A percentile compares a stretch with the other conserved stretches of the same genome.
Conservation (phyloP, 2,888 invertebrate genomes). For the Oscheius sp. region DNA sequence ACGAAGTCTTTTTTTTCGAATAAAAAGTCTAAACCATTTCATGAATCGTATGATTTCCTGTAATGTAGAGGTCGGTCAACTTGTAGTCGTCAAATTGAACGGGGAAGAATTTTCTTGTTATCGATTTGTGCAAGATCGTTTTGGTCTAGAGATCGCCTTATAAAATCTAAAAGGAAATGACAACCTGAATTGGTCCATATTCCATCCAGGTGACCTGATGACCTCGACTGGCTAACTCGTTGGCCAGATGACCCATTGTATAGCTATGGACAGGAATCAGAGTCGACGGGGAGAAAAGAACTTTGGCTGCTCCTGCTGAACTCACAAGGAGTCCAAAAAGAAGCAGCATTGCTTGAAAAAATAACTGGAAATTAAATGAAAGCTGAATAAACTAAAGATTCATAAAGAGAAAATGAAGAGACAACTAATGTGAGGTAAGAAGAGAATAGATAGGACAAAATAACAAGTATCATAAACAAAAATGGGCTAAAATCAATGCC, state of each 20-base stretch:
- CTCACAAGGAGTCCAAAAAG: constrained; percentile 11
- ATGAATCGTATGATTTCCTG: constrained; percentile 41
- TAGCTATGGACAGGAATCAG: constrained; percentile 67
- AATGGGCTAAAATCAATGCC: too few relatives aligned
- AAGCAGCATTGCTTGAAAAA: background rate
- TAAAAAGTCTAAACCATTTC: constrained; percentile 4
- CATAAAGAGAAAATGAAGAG: too few relatives aligned
- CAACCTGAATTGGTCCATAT: constrained; percentile 66
- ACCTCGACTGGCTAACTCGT: constrained; percentile 66
- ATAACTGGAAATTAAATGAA: background rate
- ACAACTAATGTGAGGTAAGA: too few relatives aligned
- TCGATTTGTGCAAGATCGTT: constrained; percentile 33
- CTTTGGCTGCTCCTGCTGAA: constrained; percentile 24
- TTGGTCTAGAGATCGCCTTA: constrained; percentile 38
- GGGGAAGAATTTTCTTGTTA: constrained; percentile 43
- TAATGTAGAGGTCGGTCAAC: constrained; percentile 43
- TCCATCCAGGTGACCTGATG: constrained; percentile 71
- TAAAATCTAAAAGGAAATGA: background rate
- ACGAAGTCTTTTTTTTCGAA: background rate
- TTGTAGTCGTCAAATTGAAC: constrained; percentile 42
- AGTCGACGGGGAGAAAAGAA: constrained; percentile 67
- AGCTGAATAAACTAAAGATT: too few relatives aligned
- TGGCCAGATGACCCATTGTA: constrained; percentile 68
- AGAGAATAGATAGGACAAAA: too few relatives aligned
- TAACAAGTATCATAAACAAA: too few relatives aligned